Conservation (phyloP, 2,113 vertebrate genomes). For the Podiceps cristatus region DNA sequence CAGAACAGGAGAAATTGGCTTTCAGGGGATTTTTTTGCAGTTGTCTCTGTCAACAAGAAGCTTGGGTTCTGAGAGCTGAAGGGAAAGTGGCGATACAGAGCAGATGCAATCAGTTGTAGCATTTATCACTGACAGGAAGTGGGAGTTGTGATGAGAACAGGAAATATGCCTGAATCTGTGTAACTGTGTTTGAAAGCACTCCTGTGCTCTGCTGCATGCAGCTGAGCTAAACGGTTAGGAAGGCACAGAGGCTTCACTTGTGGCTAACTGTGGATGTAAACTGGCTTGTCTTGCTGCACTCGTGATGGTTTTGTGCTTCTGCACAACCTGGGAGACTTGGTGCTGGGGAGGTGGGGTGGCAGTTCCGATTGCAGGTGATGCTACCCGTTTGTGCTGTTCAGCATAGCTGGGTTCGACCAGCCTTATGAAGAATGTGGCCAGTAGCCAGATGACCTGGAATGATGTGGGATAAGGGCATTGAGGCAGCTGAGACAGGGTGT, state of each 20-base stretch:
- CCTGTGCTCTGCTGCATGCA: not conserved
- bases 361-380: not conserved
- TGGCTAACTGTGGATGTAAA: not conserved
- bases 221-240: not conserved
- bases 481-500: not conserved
- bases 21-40: not conserved
- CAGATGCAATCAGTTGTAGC: not conserved
- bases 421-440: not conserved
- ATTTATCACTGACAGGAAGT: not conserved
- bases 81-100: not conserved
- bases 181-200: not conserved
- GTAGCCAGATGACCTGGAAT: not conserved
- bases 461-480: not conserved
- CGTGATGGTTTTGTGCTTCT: not conserved
- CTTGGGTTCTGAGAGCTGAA: not conserved
- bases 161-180: not conserved
- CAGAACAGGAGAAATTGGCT: not conserved
- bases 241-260: not conserved
- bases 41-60: not conserved
- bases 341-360: not conserved
- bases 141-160: constrained; percentile 15
- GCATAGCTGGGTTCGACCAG: not conserved
- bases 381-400: not conserved
- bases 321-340: not conserved
- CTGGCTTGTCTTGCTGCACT: not conserved